phyloP scores from a whole-genome alignment of 2,888 invertebrate species.

The Chalcis sispes region DNA sequence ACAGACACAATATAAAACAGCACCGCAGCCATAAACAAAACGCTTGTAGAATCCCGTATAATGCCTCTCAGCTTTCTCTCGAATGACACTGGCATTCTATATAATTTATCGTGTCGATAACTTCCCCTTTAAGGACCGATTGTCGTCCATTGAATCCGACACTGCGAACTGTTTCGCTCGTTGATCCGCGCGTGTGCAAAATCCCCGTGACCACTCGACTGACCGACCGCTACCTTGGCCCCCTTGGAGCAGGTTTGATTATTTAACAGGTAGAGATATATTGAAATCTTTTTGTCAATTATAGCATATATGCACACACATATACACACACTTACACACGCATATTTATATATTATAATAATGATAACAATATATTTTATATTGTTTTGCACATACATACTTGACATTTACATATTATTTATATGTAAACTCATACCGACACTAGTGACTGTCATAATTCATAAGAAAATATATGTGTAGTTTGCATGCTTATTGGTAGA shows the following conservation, averaged over 20 bases:
- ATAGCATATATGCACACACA: not conserved
- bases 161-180: conserved; percentile 11
- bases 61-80: not conserved
- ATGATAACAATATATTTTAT: too few relatives aligned
- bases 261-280: conserved; percentile 32
- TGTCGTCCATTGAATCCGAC: conserved; percentile 35
- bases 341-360: too few relatives aligned
- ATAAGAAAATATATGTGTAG: too few relatives aligned
- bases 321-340: too few relatives aligned
- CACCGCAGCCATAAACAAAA: not conserved
- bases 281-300: not conserved
- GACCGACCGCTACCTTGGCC: not conserved
- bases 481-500: too few relatives aligned
- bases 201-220: not conserved
- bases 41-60: not conserved
- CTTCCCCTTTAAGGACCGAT: conserved; percentile 31
- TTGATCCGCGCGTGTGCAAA: conserved; percentile 11
- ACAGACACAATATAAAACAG: too few relatives aligned
- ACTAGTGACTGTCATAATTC: too few relatives aligned
- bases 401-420: too few relatives aligned
- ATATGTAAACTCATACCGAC: too few relatives aligned
- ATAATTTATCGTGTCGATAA: conserved; percentile 31
- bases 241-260: conserved; percentile 25
- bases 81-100: not conserved
- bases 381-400: too few relatives aligned